Evolutionary conservation across 2,888 invertebrate species (phyloP).

Genomic region (Tenodera sinensis): DNA sequence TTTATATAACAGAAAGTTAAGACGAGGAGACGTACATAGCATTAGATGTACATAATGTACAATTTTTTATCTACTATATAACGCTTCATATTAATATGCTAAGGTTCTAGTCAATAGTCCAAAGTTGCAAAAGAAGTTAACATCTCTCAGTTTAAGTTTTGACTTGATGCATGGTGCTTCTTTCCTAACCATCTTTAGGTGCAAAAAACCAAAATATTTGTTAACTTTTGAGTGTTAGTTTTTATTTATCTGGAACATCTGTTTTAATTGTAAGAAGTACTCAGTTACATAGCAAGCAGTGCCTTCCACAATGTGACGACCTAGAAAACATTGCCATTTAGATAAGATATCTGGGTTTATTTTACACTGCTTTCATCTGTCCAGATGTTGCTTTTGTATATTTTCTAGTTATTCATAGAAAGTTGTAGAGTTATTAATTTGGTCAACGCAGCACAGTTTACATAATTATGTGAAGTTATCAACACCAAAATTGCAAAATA

Average conservation of each 20-base stretch:
- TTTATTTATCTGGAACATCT: neutral
- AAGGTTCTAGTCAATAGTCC: slow-evolving; percentile 26
- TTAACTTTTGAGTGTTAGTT: neutral
- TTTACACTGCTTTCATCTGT: neutral
- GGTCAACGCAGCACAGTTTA: neutral
- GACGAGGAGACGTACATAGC: neutral
- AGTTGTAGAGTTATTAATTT: neutral
- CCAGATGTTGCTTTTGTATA: neutral
- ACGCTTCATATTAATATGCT: slow-evolving; percentile 5
- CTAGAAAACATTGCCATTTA: neutral
- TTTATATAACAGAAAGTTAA: slow-evolving; percentile 12
- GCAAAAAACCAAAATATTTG: neutral
- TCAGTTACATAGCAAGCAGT: slow-evolving; percentile 13
- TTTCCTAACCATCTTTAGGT: neutral
- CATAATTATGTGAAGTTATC: slow-evolving; percentile 1
- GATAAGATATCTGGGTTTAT: neutral
- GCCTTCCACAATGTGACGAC: slow-evolving; percentile 13
- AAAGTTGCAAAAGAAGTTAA: neutral
- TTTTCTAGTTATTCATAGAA: neutral
- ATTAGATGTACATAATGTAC: slow-evolving; percentile 23
- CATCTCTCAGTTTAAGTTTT: neutral
- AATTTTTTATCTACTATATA: slow-evolving; percentile 16
- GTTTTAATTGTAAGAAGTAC: neutral
- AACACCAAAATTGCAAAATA: slow-evolving; percentile 6
- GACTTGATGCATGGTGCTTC: neutral